Evolutionary conservation across 1,140 invertebrate genomes (phyloP).

Genomic region (Spodoptera litura): DNA sequence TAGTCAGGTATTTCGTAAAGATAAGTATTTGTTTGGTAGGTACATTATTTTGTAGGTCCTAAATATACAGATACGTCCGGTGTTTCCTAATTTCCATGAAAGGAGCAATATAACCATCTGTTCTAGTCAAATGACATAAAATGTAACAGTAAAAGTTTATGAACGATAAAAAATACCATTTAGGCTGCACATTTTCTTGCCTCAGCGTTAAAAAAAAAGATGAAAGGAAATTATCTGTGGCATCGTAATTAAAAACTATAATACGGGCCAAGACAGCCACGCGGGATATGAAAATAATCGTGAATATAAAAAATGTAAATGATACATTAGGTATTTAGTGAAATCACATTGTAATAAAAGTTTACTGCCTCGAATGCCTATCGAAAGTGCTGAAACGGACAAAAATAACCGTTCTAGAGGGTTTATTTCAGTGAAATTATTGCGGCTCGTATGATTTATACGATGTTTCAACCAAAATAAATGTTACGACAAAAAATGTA

Average conservation of each 20-base stretch:
- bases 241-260: slow-evolving; percentile 24
- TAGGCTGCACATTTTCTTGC: slow-evolving; percentile 15
- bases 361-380: slow-evolving; percentile 67
- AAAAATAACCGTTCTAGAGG: slow-evolving; percentile 64
- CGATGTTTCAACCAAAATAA: slow-evolving; percentile 24
- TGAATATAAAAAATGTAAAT: slow-evolving; percentile 27
- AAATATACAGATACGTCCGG: too few species aligned
- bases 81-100: not conserved
- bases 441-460: slow-evolving; percentile 35
- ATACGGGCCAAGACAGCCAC: slow-evolving; percentile 7
- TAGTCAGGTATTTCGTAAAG: too few species aligned
- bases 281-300: slow-evolving; percentile 33
- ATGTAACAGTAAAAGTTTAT: slow-evolving; percentile 18
- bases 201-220: slow-evolving; percentile 8
- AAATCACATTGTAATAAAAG: slow-evolving; percentile 69
- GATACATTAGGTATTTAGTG: slow-evolving; percentile 55
- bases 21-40: too few species aligned
- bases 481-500: slow-evolving; percentile 1
- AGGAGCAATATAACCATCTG: not conserved
- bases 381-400: slow-evolving; percentile 60
- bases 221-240: slow-evolving; percentile 31
- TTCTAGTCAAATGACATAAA: not conserved
- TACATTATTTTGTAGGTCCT: too few species aligned
- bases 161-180: slow-evolving; percentile 2
- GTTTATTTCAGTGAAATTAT: slow-evolving; percentile 43